Conservation (phyloP, 2,888 invertebrate species). For the Idaea straminata region DNA sequence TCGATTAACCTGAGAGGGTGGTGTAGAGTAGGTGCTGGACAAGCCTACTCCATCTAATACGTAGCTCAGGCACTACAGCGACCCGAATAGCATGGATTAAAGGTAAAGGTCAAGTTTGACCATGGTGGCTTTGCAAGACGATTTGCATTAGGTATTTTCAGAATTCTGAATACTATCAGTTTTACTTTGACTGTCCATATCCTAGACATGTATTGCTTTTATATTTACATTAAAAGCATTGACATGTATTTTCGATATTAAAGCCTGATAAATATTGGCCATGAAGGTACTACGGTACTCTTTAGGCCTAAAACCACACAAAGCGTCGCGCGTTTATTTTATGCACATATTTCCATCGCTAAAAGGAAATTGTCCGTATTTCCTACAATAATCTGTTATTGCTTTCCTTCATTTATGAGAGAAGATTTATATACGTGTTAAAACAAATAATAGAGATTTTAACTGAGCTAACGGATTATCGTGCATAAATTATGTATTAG, state of each 20-base stretch:
- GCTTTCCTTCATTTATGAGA: neutral
- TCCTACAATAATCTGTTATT: neutral
- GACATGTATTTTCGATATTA: neutral
- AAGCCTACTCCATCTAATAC: too few relatives aligned
- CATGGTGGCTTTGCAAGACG: too few relatives aligned
- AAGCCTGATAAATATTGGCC: neutral
- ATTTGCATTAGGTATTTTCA: too few relatives aligned
- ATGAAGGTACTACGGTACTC: neutral
- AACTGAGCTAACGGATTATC: neutral
- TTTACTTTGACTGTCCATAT: too few relatives aligned
- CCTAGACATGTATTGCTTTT: too few relatives aligned
- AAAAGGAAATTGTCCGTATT: neutral
- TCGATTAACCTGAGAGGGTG: too few relatives aligned
- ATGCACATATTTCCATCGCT: neutral
- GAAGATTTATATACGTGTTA: neutral
- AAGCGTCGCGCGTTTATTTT: neutral
- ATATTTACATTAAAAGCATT: too few relatives aligned
- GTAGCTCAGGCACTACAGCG: too few relatives aligned
- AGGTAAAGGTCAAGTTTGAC: too few relatives aligned
- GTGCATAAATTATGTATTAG: neutral
- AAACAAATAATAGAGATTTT: neutral
- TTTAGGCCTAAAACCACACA: neutral
- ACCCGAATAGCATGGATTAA: too few relatives aligned
- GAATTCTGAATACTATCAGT: too few relatives aligned
- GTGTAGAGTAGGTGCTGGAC: too few relatives aligned